A percentile compares a stretch with the other conserved stretches of the same genome.
Conservation (phyloP, 64 coral and sea anemone genomes). For the Pachyseris speciosa region DNA sequence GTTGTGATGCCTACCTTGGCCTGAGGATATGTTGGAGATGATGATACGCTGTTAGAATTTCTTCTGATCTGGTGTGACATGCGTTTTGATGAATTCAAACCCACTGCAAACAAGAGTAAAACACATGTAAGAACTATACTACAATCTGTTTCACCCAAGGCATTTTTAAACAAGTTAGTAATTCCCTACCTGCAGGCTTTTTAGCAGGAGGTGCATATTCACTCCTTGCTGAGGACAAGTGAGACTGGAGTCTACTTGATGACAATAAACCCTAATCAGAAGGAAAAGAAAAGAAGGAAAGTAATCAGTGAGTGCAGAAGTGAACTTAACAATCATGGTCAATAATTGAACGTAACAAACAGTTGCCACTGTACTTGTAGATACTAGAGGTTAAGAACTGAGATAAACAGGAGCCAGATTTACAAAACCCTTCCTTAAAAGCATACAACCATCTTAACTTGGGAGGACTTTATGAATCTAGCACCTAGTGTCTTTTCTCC, state of each 20-base stretch:
- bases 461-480: too few relatives aligned
- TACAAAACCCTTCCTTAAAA: too few relatives aligned
- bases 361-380: too few relatives aligned
- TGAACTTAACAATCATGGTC: neutral
- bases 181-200: conserved; percentile 78
- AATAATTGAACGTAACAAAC: too few relatives aligned
- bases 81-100: conserved; percentile 85
- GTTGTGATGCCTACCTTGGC: neutral
- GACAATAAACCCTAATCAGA: conserved; percentile 50
- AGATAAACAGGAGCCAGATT: too few relatives aligned
- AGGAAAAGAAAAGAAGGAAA: neutral
- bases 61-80: conserved; percentile 78
- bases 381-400: too few relatives aligned
- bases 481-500: too few relatives aligned
- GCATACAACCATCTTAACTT: too few relatives aligned
- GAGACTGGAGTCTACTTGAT: conserved; percentile 72
- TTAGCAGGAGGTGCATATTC: conserved; percentile 91
- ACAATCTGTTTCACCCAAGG: neutral
- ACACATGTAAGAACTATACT: neutral
- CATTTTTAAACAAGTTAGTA: neutral
- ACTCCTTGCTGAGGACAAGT: conserved; percentile 70
- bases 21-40: conserved; percentile 71
- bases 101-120: conserved; percentile 6
- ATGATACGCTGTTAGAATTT: conserved; percentile 68
- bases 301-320: neutral